Conservation (phyloP, 2,888 invertebrate genomes). For the Caenorhabditis sp. region DNA sequence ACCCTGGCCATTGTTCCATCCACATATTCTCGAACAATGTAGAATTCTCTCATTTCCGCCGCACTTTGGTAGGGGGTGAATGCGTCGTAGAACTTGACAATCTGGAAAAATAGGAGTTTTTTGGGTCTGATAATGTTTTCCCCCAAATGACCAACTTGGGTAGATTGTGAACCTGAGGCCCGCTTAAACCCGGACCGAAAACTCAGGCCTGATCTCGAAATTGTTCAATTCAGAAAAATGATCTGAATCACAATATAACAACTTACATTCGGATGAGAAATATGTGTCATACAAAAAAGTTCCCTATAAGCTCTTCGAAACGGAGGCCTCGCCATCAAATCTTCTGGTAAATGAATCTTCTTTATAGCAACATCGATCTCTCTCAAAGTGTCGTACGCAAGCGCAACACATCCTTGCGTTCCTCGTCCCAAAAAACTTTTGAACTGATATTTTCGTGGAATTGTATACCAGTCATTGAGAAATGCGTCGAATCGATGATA, state of each 20-base stretch:
- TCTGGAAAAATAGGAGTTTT: not conserved
- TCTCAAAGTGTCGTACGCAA: constrained; percentile 66
- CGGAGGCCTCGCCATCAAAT: constrained; percentile 97
- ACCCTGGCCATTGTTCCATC: constrained; percentile 90
- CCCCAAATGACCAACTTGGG: not conserved
- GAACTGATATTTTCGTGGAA: not conserved
- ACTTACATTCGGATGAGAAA: constrained; percentile 93
- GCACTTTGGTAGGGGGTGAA: constrained; percentile 96
- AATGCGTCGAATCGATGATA: not conserved
- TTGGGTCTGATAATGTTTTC: not conserved
- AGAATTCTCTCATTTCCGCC: constrained; percentile 98
- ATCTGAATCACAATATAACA: too few relatives aligned
- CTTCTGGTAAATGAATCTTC: constrained; percentile 88
- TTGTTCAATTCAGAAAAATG: too few relatives aligned
- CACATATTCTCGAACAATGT: constrained; percentile 84
- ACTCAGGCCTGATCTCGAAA: too few relatives aligned
- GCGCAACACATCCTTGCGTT: constrained; percentile 3
- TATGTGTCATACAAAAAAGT: constrained; percentile 98
- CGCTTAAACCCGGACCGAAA: too few relatives aligned
- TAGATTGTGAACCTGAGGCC: too few relatives aligned
- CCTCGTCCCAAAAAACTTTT: not conserved
- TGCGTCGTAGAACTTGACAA: constrained; percentile 96
- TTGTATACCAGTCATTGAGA: not conserved
- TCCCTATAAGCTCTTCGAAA: constrained; percentile 98
- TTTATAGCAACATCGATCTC: constrained; percentile 95